phyloP scores from a whole-genome alignment of 1,140 invertebrate species.

The Sesamia nonagrioides region DNA sequence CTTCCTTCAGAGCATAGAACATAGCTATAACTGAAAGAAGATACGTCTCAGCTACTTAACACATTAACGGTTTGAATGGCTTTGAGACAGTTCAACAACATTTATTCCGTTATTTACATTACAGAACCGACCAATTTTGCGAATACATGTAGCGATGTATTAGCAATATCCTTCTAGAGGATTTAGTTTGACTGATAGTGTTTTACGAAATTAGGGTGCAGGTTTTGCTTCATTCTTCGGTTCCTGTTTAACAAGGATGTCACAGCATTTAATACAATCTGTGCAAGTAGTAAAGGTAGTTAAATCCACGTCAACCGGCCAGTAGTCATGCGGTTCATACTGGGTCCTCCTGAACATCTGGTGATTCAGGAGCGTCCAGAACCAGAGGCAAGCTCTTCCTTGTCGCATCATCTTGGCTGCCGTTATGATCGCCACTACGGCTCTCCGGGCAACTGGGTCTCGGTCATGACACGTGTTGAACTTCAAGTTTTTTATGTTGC shows the following conservation, averaged over 20 bases:
- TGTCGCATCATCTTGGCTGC: constrained; percentile 62
- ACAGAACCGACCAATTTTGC: too few relatives aligned
- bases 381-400: constrained; percentile 70
- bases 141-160: too few relatives aligned
- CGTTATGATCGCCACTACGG: constrained; percentile 65
- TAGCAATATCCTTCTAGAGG: too few relatives aligned
- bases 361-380: constrained; percentile 66
- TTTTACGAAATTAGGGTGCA: background rate
- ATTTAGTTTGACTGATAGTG: too few relatives aligned
- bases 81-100: too few relatives aligned
- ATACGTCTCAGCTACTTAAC: background rate
- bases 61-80: background rate
- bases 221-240: background rate
- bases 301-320: constrained; percentile 46
- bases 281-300: constrained; percentile 33
- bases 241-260: constrained; percentile 43
- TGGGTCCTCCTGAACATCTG: constrained; percentile 64
- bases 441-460: constrained; percentile 69
- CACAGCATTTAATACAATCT: constrained; percentile 55
- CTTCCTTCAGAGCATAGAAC: too few relatives aligned
- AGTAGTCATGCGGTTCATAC: constrained; percentile 65
- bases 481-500: constrained; percentile 71
- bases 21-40: too few relatives aligned
- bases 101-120: too few relatives aligned
- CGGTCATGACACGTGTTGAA: constrained; percentile 66